Percentiles rank a stretch among this genome's conserved stretches.
Evolutionary conservation across 2,113 vertebrate species (phyloP).

Genomic region (Gobio gobio): DNA sequence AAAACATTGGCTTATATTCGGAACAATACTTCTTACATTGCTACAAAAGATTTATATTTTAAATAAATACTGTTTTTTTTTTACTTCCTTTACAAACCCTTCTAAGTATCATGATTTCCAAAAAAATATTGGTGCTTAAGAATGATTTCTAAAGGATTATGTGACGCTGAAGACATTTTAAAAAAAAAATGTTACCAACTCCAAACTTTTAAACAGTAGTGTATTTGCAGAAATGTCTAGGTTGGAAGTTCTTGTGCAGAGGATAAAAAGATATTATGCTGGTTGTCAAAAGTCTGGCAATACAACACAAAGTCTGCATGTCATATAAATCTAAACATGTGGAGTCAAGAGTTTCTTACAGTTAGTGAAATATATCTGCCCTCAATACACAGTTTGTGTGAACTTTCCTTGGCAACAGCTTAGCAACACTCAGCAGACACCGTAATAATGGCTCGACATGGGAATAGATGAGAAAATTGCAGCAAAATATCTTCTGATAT

Average conservation of each 20-base stretch:
- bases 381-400: neutral
- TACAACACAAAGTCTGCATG: conserved; percentile 8
- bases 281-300: neutral
- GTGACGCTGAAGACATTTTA: neutral
- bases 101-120: too few relatives aligned
- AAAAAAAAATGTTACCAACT: too few relatives aligned
- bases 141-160: neutral
- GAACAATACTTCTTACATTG: too few relatives aligned
- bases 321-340: neutral
- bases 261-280: neutral
- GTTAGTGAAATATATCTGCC: neutral
- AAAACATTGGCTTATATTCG: too few relatives aligned
- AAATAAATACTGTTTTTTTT: neutral
- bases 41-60: too few relatives aligned
- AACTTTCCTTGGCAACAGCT: neutral
- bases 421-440: neutral
- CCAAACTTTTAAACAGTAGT: neutral
- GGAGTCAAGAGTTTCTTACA: neutral
- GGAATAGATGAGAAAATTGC: neutral
- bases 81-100: too few relatives aligned
- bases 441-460: neutral
- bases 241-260: neutral
- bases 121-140: too few relatives aligned
- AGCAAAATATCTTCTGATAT: neutral
- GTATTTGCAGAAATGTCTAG: neutral